A percentile compares a stretch with the other conserved stretches of the same genome.
Evolutionary conservation across 92 coral and sea anemone genomes (phyloP).

Genomic region (Actinernus sp.): DNA sequence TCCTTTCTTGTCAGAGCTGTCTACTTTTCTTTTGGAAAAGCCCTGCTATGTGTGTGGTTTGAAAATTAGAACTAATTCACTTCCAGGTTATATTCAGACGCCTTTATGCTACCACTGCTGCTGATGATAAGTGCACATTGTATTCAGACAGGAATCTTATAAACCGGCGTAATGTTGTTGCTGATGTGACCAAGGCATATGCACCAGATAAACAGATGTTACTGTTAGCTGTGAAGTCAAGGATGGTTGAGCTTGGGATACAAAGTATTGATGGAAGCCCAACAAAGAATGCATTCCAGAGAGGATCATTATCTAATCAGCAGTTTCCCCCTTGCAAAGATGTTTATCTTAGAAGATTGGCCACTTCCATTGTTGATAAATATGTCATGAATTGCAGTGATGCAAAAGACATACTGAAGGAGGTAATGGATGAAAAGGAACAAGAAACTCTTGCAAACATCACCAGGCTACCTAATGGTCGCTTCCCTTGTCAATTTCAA

Average conservation of each 20-base stretch:
- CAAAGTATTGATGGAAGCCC: conserved; percentile 18
- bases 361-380: conserved; percentile 8
- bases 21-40: no score
- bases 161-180: no score
- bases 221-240: no score
- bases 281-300: not conserved
- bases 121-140: no score
- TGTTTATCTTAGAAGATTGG: conserved; percentile 6
- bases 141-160: no score
- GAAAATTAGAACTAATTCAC: no score
- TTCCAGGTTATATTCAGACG: no score
- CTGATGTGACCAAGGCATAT: no score
- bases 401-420: not conserved
- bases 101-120: no score
- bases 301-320: not conserved
- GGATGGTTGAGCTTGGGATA: conserved; percentile 25
- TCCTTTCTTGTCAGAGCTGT: no score
- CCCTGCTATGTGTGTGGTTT: no score
- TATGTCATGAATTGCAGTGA: not conserved
- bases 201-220: no score
- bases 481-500: conserved; percentile 9
- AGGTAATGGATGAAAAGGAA: conserved; percentile 7
- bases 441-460: not conserved
- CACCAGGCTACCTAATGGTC: not conserved
- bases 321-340: not conserved